Evolutionary conservation across 2,113 vertebrate species (phyloP).

Genomic region (Labeo rohita): DNA sequence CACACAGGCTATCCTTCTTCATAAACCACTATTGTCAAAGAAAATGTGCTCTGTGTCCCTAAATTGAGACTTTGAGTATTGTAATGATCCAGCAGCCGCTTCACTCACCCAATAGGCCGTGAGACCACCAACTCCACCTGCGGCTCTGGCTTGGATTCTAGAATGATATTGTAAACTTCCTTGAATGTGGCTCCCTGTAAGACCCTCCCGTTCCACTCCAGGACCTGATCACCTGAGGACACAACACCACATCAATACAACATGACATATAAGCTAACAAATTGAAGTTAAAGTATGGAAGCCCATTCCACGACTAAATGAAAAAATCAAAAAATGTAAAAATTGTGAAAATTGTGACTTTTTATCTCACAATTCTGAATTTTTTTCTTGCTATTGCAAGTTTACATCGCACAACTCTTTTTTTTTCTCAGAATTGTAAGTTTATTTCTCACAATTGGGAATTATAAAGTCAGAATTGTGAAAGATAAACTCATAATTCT

Average conservation of each 20-base stretch:
- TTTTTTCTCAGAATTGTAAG: no score
- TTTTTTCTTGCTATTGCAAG: no score
- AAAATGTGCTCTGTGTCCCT: conserved; percentile 20
- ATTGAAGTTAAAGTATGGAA: no score
- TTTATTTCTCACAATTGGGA: no score
- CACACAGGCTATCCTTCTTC: conserved; percentile 20
- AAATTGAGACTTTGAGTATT: not conserved
- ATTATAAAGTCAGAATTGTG: no score
- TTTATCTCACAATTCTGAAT: no score
- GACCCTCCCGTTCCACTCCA: conserved; percentile 93
- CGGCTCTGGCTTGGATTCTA: conserved; percentile 94
- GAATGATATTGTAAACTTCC: conserved; percentile 96
- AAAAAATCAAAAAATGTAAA: no score
- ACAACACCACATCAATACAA: not conserved
- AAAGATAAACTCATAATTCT: no score
- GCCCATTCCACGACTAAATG: no score
- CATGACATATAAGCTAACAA: no score
- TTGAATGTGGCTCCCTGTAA: conserved; percentile 96
- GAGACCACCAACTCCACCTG: conserved; percentile 96
- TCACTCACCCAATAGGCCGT: conserved; percentile 86
- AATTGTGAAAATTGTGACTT: no score
- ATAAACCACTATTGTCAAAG: conserved; percentile 12
- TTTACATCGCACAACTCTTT: no score
- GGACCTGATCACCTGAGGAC: conserved; percentile 90
- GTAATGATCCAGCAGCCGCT: conserved; percentile 15